A percentile compares a stretch with the other conserved stretches of the same genome.
phyloP scores from a whole-genome alignment of 2,113 vertebrate species.

The Trematomus loennbergii region DNA sequence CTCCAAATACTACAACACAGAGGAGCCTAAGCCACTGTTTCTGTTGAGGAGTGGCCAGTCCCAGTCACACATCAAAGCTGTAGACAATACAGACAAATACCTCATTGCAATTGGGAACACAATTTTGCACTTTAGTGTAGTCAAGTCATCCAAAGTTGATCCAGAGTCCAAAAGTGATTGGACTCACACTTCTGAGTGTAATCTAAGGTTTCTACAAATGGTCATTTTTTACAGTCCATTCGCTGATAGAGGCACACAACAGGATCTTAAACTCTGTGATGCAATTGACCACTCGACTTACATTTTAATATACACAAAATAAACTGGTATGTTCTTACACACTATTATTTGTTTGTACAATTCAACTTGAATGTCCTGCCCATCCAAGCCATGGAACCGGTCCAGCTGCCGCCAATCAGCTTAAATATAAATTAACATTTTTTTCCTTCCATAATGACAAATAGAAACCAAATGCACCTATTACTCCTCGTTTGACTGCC shows the following conservation, averaged over 20 bases:
- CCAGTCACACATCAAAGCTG: slow-evolving; percentile 2
- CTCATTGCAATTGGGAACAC: neutral
- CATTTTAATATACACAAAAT: neutral
- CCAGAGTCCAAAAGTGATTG: neutral
- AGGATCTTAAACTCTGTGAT: neutral
- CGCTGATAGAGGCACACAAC: too few species aligned
- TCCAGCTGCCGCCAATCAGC: slow-evolving; percentile 9
- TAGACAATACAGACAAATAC: neutral
- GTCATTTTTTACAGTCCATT: neutral
- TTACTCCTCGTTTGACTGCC: slow-evolving; percentile 11
- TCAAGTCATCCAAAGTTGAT: too few species aligned
- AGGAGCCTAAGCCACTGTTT: slow-evolving; percentile 19
- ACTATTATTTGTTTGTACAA: neutral
- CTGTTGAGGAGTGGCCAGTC: slow-evolving; percentile 21
- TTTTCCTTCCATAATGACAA: slow-evolving; percentile 28
- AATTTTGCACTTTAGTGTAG: neutral
- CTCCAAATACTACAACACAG: neutral
- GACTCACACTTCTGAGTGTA: neutral
- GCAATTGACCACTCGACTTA: neutral
- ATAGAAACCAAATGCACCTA: slow-evolving; percentile 44
- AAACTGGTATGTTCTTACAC: neutral
- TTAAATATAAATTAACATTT: neutral
- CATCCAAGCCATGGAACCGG: neutral
- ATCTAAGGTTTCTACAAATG: neutral
- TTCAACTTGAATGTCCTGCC: neutral